A percentile compares a stretch with the other conserved stretches of the same genome.
Conservation (phyloP, 2,888 invertebrate species). For the Trilocha varians region DNA sequence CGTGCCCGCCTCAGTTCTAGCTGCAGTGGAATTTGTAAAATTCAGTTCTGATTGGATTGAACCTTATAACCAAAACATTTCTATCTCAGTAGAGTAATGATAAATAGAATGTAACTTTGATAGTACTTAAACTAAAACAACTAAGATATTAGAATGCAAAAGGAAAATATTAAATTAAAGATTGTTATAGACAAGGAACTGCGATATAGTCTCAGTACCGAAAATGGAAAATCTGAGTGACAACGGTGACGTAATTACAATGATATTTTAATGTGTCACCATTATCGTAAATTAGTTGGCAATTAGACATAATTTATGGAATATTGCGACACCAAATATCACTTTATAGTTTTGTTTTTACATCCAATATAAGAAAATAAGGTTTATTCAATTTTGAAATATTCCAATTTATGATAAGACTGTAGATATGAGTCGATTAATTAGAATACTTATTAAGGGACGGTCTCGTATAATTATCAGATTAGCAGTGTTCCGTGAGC, state of each 20-base stretch:
- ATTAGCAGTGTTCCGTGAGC: no score
- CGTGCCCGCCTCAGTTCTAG: not conserved
- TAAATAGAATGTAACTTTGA: not conserved
- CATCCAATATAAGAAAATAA: slow-evolving; percentile 12
- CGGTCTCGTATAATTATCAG: no score
- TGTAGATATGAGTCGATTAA: not conserved
- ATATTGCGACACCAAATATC: slow-evolving; percentile 38
- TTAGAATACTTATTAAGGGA: no score
- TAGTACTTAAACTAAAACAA: no score
- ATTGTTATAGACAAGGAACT: no score
- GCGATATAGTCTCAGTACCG: no score
- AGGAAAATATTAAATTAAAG: no score
- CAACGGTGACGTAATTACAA: slow-evolving; percentile 41
- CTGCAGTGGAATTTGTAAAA: not conserved
- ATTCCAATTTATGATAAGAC: slow-evolving; percentile 11
- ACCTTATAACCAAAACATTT: no score
- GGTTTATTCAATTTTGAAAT: slow-evolving; percentile 16
- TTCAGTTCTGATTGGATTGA: not conserved
- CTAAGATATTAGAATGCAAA: no score
- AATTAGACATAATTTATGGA: slow-evolving; percentile 52
- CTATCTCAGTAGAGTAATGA: no score
- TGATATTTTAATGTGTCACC: slow-evolving; percentile 51
- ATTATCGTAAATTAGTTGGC: slow-evolving; percentile 59
- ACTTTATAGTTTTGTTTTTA: slow-evolving; percentile 24
- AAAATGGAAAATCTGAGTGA: slow-evolving; percentile 9